Evolutionary conservation across 2,797 vertebrate genomes (phyloP), one percentile per base, ranked within the genome.

Genomic region (Gila robusta): DNA sequence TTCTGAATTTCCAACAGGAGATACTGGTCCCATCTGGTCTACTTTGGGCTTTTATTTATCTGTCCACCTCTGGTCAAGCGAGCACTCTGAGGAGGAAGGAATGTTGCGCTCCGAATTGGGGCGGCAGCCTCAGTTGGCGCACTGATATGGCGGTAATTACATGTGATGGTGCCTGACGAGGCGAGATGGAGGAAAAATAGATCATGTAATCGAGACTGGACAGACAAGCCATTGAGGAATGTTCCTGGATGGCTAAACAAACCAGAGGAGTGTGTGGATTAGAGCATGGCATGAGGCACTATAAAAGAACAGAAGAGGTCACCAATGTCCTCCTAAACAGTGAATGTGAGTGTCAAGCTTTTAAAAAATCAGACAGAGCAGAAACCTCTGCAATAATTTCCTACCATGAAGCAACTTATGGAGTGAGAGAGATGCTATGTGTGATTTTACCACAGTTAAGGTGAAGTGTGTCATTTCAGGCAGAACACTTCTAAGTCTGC

Each of bases 201-300:
- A 71, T 41, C 1, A 14, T 69, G 81, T 41, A 59, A 59, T 67
- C 4, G 4, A 56, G 44, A 71, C 52, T 28, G 28, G 52, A 52
- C 16, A 62, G 66, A 59, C 14, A 32, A 52, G n/a, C 52, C 32
- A 73, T 39, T 28, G 44, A 80, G 76, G 76, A 87, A 87, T 87
- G 54, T 87, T 64, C 35, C 37, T 66, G 54, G 47, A 44, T 41
- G 26, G 66, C 88, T 85, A 90, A 90, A 87, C 76, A 92, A 90
- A 92, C 81, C 74, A 73, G 54, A 73, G 41, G 88, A 87, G 86
- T 90, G 89, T 89, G 79, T 87, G 69, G 86, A 90, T 89, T 79
- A 88, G 76, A 79, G 62, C 87, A 88, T 85, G 82, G 64, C 16
- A 82, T 71, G 66, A 86, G 70, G 49, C 70, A 81, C 72, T 35